phyloP scores from a whole-genome alignment of 2,797 vertebrate genomes.

The Chlorospingus semifuscus region DNA sequence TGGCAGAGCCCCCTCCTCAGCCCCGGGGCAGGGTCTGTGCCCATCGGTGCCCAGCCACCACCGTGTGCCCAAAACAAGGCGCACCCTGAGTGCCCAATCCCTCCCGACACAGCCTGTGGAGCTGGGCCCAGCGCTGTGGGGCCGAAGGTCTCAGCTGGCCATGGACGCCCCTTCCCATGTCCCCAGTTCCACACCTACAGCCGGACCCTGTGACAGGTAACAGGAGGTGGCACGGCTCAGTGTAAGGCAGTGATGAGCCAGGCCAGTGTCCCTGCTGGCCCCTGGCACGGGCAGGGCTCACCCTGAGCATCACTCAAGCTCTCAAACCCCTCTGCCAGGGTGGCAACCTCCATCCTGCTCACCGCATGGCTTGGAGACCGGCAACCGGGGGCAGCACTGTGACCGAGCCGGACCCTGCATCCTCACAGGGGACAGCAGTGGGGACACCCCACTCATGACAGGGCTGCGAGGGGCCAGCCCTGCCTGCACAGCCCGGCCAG shows the following conservation, averaged over 20 bases:
- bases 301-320: fast-evolving
- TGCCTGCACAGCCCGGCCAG: fast-evolving
- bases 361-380: fast-evolving
- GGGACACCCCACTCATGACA: neutral
- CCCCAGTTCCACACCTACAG: neutral
- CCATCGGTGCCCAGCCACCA: fast-evolving
- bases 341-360: fast-evolving
- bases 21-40: fast-evolving
- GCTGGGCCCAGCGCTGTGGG: fast-evolving
- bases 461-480: neutral
- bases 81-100: neutral
- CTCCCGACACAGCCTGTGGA: neutral
- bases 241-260: neutral
- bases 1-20: neutral
- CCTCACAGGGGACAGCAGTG: fast-evolving
- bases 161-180: fast-evolving
- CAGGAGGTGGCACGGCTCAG: fast-evolving
- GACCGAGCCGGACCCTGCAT: fast-evolving
- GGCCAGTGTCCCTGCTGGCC: fast-evolving
- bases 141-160: neutral
- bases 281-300: neutral
- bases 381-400: fast-evolving
- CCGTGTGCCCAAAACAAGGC: neutral
- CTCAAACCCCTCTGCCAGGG: fast-evolving
- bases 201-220: fast-evolving